A percentile compares a stretch with the other conserved stretches of the same genome.
phyloP scores from a whole-genome alignment of 37 sponge, comb jelly and placozoan species.

The Cliona cf. orientalis region DNA sequence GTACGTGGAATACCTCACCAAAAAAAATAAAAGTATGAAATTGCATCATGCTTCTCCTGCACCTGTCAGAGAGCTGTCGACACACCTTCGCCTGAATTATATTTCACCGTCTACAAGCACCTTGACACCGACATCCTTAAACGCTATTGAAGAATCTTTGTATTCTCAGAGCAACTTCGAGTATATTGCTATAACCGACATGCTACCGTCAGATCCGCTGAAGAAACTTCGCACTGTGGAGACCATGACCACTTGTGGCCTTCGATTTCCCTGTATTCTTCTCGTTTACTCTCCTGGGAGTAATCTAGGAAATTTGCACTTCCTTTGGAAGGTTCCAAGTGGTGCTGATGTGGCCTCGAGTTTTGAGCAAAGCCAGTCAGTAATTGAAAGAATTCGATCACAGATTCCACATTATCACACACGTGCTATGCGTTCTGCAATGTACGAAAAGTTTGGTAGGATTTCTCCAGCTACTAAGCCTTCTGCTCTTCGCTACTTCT shows the following conservation, averaged over 20 bases:
- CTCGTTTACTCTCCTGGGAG: conserved; percentile 47
- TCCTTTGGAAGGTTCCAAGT: conserved; percentile 38
- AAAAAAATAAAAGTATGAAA: no score
- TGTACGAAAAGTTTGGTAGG: conserved; percentile 48
- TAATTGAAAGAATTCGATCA: conserved; percentile 29
- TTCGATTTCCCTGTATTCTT: conserved; percentile 7
- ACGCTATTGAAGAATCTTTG: no score
- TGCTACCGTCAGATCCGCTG: conserved; percentile 1
- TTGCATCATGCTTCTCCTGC: no score
- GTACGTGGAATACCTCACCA: no score
- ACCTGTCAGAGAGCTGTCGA: no score
- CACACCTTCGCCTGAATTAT: no score
- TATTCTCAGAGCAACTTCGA: no score
- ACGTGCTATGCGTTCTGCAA: conserved; percentile 9
- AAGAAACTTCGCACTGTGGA: conserved; percentile 6
- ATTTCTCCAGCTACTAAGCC: conserved; percentile 28
- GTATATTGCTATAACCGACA: neutral
- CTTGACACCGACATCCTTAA: no score
- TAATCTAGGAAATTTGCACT: conserved; percentile 47
- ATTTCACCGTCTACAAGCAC: no score
- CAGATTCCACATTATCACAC: conserved; percentile 35
- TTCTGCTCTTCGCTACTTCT: conserved; percentile 18
- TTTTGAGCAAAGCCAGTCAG: conserved; percentile 6
- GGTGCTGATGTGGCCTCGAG: neutral
- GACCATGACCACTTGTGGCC: neutral